Base-by-base conservation (phyloP, 2,797 vertebrate genomes). In the Potorous gilbertii region DNA sequence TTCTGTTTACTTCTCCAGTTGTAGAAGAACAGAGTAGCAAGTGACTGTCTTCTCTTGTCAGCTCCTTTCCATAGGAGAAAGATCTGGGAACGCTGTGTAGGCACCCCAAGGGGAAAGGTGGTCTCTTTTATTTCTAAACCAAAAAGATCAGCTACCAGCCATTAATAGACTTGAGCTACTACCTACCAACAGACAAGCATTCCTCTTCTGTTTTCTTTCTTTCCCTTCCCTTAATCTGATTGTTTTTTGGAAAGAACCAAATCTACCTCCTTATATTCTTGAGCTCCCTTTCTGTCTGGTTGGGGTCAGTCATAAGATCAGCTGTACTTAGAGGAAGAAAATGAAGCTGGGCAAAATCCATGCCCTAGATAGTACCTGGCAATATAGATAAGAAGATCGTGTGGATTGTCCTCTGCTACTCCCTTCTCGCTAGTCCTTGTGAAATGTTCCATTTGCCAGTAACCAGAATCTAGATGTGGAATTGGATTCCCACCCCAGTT, bases 161-260 rank as follows among this genome's bases (percentile, higher is more conserved):
- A 93, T 91, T 96, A 97, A 97, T 0, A 92, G 97, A 97, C 97
- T 96, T 92, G 95, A 97, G 97, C 97, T 62, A 93, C 98, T 93
- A 96, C 96, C 54, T 95, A 95, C 40, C 66, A 31, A 50, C 93
- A 46, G 54, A 91, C 89, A 2, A 62, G 94, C 34, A 55, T 90
- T 95, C 8, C 11, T 31, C 92, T 62, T 90, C 93, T 94, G 13
- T 90, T 96, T 57, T 92, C 56, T 92, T 89, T 91, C 91, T 94
- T 87, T 62, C 34, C 54, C 89, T 93, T 96, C 94, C 92, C 95
- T 54, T 96, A 95, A 50, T 3, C 34, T 96, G 96, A 87, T 96
- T 97, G 0, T 97, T 29, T 57, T 94, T 92, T 96, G 95, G 96
- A 50, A 94, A 97, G 97, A 97, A 74, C 91, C 40, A 5, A 96